Percentiles rank a stretch among this genome's conserved stretches.
Evolutionary conservation across 2,888 invertebrate species (phyloP).

Genomic region (Melanostoma scalare): DNA sequence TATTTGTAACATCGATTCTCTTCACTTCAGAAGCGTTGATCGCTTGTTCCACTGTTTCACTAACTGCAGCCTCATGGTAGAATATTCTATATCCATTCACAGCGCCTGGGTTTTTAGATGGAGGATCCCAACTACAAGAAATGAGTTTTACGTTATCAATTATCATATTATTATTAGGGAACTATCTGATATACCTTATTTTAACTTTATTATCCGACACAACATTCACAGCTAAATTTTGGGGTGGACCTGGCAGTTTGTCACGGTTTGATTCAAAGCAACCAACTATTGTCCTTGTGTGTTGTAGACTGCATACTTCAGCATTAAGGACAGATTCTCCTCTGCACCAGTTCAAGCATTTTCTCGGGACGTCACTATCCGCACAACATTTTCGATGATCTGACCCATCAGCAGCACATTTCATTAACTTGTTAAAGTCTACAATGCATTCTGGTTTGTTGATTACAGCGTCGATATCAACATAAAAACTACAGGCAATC

Average conservation of each 20-base stretch:
- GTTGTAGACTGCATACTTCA: conserved; percentile 87
- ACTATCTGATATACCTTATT: conserved; percentile 80
- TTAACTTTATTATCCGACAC: conserved; percentile 85
- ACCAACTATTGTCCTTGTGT: conserved; percentile 89
- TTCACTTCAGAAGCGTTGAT: conserved; percentile 83
- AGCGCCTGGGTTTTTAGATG: conserved; percentile 90
- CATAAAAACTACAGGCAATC: conserved; percentile 91
- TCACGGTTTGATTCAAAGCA: conserved; percentile 92
- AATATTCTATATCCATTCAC: conserved; percentile 92
- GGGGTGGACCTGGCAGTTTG: conserved; percentile 91
- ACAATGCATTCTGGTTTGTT: conserved; percentile 91
- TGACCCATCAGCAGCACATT: conserved; percentile 91
- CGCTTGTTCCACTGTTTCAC: conserved; percentile 72
- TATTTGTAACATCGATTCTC: conserved; percentile 89
- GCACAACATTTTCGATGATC: conserved; percentile 94
- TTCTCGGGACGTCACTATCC: conserved; percentile 89
- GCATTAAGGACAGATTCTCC: conserved; percentile 87
- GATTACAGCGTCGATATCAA: conserved; percentile 92
- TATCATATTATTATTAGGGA: not conserved
- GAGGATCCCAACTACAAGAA: conserved; percentile 88
- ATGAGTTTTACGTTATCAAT: not conserved
- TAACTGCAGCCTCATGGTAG: conserved; percentile 87
- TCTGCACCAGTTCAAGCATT: conserved; percentile 92
- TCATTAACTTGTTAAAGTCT: conserved; percentile 93
- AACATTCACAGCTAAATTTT: conserved; percentile 84